Evolutionary conservation across 1,140 invertebrate species (phyloP), one percentile per base, ranked within the genome.

Genomic region (Ditylenchus dipsaci): DNA sequence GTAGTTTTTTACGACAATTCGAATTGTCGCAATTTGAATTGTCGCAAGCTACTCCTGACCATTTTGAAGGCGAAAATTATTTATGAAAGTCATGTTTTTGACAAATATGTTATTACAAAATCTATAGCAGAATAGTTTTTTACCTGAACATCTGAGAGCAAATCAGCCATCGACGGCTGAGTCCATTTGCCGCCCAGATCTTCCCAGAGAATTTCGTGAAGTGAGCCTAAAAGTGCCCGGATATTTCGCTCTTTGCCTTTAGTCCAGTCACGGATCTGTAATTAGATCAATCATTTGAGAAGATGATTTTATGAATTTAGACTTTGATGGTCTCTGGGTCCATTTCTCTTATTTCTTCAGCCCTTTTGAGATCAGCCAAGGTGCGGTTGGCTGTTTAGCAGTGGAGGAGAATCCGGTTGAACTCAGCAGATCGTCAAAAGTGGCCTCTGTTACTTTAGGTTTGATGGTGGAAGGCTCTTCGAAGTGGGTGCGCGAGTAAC

Each of bases 161-260:
- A 86, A 67, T 95, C 91, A 78, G 91, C 89, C 92, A 99, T 97
- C 72, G 94, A 91, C 75, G 90, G 90, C 71, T 90, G 89, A 69
- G 89, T 88, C 95, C 95, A 98, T 26, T 13, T 15, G 72, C 90
- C 89, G 5, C 73, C 75, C 60, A 91, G 90, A 58, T 91, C 91
- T 26, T 90, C 89, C 95, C 95, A 99, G 29, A 97, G 84, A 9
- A 99, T 89, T 0, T 89, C 91, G 78, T 97, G 91, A 77, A 99
- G 85, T 0, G 94, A 93, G 77, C 93, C 94, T 0, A 99, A 84
- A 13, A 99, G 84, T 0, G 94, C 93, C 62, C 96, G 87, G 68
- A 99, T 92, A 83, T 99, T 99, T 58, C 90, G 89, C 80, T 94
- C 92, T 83, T 98, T 98, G 1, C 94, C 95, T 82, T 95, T 90